Evolutionary conservation across 2,797 vertebrate species (phyloP), one percentile per base, ranked within the genome.

Genomic region (Acipenser transmontanus): DNA sequence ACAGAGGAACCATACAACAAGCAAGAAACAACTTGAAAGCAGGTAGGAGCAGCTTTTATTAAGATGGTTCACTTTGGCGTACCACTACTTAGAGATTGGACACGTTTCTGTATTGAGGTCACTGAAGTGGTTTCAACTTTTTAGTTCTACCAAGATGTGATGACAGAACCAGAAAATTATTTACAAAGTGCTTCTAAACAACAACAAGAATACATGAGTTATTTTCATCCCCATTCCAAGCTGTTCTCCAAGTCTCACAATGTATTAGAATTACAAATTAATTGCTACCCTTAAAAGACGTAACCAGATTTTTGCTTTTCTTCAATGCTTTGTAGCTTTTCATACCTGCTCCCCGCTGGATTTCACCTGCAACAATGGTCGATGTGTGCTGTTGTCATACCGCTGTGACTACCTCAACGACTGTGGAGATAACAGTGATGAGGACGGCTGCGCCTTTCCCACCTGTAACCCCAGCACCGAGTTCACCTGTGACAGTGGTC

Each of bases 381-480:
- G 89, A 8, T 98, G 96, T 0, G 77, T 96, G 1, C 88, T 77
- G 0, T 81, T 95, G 11, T 68, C 73, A 67, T 94, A 93, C 66
- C 81, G 80, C 63, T 98, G 96, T 1, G 94, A 98, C 78, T 91
- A 93, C 85, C 91, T 89, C 20, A 79, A 97, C 1, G 94, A 98
- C 84, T 98, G 96, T 51, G 91, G 90, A 0, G 96, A 98, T 81
- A 91, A 91, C 83, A 98, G 93, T 0, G 96, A 98, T 0, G 96
- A 98, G 74, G 76, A 12, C 4, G 90, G 84, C 14, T 98, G 95
- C 76, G 78, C 91, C 63, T 97, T 95, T 78, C 90, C 85, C 66
- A 88, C 89, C 1, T 98, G 96, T 68, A 91, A 96, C 72, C 79
- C 89, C 1, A 72, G 78, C 61, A 88, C 86, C 0, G 94, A 98